Base-by-base conservation (phyloP, 2,888 invertebrate genomes). In the Epiblema foenella region DNA sequence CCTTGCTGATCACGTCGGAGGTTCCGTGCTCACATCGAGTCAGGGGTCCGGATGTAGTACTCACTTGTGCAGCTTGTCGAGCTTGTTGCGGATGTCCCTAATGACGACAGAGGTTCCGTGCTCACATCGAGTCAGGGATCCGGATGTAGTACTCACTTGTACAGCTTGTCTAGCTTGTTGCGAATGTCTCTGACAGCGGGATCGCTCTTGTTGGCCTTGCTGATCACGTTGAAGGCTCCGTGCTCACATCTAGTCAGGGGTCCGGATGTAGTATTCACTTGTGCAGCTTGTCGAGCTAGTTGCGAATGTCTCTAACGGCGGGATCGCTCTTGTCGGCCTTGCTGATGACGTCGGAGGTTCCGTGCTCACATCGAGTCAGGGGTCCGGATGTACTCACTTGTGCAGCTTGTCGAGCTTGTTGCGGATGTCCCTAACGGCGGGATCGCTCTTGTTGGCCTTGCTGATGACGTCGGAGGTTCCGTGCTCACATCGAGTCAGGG, bases 161-260 rank as follows among this genome's bases (percentile, higher is more conserved):
- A 98, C 2, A 99, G 95, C 79, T 97, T 97, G 46, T 98, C 98
- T 42, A 99, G 94, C 84, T 99, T 99, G 76, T 97, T 96, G 85
- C 97, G 96, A 78, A 98, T 99, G 82, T 99, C 99, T 75, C 97
- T 95, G 15, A 98, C 97, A 5, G 98, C 98, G 0, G 98, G 98
- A 90, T 98, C 98, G 68, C 97, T 95, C 79, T 96, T 95, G 88
- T 97, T 98, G 2, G 97, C 98, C 89, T 99, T 99, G 85, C 96
- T 96, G 89, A 99, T 98, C 71, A 99, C 98, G 89, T 99, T 98
- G 78, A 97, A 97, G 15, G 99, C 99, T 0, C 98, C 98, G 68
- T 97, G 95, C 98, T n/a, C n/a, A n/a, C n/a, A n/a, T n/a, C n/a
- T n/a, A n/a, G n/a, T n/a, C n/a, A n/a, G n/a, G n/a, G n/a, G n/a